phyloP scores from a whole-genome alignment of 2,113 vertebrate species.

The Malurus elegans region DNA sequence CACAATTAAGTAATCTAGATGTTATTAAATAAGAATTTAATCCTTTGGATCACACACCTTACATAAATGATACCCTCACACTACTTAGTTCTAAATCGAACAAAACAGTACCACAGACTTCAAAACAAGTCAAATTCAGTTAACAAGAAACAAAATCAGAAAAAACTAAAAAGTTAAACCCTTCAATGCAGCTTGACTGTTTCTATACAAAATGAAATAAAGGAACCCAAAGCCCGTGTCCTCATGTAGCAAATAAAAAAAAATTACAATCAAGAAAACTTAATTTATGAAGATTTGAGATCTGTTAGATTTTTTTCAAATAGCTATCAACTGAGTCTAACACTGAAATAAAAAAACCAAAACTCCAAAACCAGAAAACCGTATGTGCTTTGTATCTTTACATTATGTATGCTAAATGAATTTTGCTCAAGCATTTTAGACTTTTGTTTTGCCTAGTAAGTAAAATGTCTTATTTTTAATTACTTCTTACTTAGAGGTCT shows the following conservation, averaged over 20 bases:
- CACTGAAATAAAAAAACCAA: neutral
- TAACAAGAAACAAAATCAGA: neutral
- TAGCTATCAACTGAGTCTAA: neutral
- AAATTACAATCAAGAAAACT: neutral
- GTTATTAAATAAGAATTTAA: neutral
- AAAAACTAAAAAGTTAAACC: neutral
- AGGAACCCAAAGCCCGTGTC: neutral
- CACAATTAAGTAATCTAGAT: neutral
- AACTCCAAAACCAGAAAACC: neutral
- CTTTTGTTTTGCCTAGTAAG: neutral
- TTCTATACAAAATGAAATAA: neutral
- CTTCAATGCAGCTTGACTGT: neutral
- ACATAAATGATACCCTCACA: neutral
- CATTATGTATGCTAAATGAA: neutral
- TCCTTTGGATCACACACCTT: neutral
- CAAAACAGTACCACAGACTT: neutral
- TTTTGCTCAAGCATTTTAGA: neutral
- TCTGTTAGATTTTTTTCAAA: neutral
- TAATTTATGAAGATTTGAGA: neutral
- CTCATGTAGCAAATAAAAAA: neutral
- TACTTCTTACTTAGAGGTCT: neutral
- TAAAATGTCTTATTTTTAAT: neutral
- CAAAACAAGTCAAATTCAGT: neutral
- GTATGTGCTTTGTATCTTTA: neutral
- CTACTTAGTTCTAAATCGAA: neutral